A percentile compares a stretch with the other conserved stretches of the same genome.
Conservation (phyloP, 2,113 vertebrate species). For the Cranoglanis bouderius region DNA sequence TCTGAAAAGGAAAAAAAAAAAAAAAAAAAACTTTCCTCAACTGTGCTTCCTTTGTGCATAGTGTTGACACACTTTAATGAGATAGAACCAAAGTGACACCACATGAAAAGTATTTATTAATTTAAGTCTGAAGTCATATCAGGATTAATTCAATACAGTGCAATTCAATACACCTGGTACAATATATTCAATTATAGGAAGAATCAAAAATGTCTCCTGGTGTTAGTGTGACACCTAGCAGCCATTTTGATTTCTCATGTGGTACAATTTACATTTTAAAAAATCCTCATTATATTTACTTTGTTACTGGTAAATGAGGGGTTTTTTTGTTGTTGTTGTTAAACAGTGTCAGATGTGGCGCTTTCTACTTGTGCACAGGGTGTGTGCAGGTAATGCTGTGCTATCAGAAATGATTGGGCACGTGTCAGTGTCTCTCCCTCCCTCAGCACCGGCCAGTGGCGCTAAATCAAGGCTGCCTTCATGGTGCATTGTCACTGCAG, state of each 20-base stretch:
- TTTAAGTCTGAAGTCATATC: slow-evolving; percentile 34
- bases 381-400: slow-evolving; percentile 20
- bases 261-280: not conserved
- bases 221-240: slow-evolving; percentile 9
- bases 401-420: slow-evolving; percentile 46
- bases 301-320: not conserved
- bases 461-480: slow-evolving; percentile 52
- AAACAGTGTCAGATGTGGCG: not conserved
- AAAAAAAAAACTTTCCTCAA: slow-evolving; percentile 14
- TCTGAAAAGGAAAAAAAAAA: not conserved
- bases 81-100: slow-evolving; percentile 37
- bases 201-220: slow-evolving; percentile 48
- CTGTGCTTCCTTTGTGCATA: slow-evolving; percentile 34
- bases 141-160: slow-evolving; percentile 13
- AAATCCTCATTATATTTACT: not conserved
- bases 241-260: not conserved
- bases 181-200: slow-evolving; percentile 17
- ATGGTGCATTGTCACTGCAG: slow-evolving; percentile 47
- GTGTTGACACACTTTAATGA: slow-evolving; percentile 35
- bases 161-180: slow-evolving; percentile 35
- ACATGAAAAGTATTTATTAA: slow-evolving; percentile 42
- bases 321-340: not conserved
- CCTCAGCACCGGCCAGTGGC: slow-evolving; percentile 15
- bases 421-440: slow-evolving; percentile 32
- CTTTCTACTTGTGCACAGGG: not conserved